phyloP scores from a whole-genome alignment of 2,113 vertebrate genomes.

The Hydrolagus affinis region DNA sequence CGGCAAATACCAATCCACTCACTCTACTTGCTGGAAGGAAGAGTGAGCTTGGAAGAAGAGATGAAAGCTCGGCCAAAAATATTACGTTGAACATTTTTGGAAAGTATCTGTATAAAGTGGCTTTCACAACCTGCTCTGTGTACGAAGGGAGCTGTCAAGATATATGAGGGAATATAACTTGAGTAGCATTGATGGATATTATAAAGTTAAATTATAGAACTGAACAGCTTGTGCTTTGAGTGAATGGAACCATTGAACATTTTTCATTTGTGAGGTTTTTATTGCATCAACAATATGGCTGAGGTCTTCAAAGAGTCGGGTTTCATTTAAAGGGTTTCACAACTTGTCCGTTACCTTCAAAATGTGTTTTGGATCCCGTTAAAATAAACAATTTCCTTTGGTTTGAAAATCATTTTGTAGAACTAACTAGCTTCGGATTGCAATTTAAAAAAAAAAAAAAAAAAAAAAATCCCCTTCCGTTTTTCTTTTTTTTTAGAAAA shows the following conservation, averaged over 20 bases:
- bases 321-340: neutral
- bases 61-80: neutral
- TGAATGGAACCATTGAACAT: neutral
- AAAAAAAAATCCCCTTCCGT: constrained; percentile 6
- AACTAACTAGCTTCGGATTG: no score
- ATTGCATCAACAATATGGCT: neutral
- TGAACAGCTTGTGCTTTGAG: no score
- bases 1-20: no score
- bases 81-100: neutral
- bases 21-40: no score
- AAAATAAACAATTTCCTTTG: no score
- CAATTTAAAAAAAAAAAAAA: neutral
- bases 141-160: no score
- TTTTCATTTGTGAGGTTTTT: neutral
- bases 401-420: no score
- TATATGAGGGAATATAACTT: neutral
- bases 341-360: neutral
- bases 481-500: constrained; percentile 1
- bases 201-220: neutral
- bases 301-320: neutral
- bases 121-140: neutral
- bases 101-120: neutral
- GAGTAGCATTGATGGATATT: neutral
- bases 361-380: constrained; percentile 5
- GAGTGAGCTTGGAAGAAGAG: neutral